phyloP scores from a whole-genome alignment of 1,140 invertebrate genomes.

The Helicoverpa armigera region DNA sequence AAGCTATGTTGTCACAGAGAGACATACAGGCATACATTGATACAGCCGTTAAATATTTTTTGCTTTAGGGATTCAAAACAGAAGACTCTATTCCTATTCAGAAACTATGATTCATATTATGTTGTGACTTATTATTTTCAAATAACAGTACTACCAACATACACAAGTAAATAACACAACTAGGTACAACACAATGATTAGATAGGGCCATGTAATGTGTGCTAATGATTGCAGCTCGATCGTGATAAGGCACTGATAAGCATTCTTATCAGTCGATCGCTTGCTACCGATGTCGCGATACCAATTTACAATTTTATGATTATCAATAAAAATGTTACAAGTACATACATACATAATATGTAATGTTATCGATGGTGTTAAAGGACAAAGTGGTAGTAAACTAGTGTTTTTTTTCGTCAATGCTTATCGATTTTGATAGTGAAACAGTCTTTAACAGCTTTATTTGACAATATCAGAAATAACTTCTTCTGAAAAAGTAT shows the following conservation, averaged over 20 bases:
- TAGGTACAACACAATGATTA: slow-evolving; percentile 9
- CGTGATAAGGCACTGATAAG: slow-evolving; percentile 11
- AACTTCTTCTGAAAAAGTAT: too few species aligned
- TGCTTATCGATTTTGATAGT: too few species aligned
- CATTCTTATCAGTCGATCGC: slow-evolving; percentile 12
- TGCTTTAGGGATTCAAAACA: too few species aligned
- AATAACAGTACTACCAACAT: not conserved
- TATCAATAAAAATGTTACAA: slow-evolving; percentile 11
- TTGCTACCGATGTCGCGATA: slow-evolving; percentile 41
- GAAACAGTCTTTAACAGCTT: too few species aligned
- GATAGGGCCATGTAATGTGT: slow-evolving; percentile 21
- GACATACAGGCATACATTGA: too few species aligned
- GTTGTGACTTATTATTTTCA: not conserved
- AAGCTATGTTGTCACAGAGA: too few species aligned
- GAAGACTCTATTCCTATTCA: too few species aligned
- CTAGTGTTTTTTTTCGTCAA: not conserved
- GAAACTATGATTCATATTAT: not conserved
- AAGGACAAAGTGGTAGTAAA: not conserved
- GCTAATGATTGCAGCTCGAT: slow-evolving; percentile 23
- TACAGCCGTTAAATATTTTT: too few species aligned
- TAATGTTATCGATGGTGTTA: slow-evolving; percentile 2
- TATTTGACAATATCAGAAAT: too few species aligned
- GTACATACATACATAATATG: slow-evolving; percentile 1
- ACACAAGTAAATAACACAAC: slow-evolving; percentile 18
- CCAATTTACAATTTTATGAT: slow-evolving; percentile 14